phyloP scores from a whole-genome alignment of 2,797 vertebrate species.

The Margarornis squamiger region DNA sequence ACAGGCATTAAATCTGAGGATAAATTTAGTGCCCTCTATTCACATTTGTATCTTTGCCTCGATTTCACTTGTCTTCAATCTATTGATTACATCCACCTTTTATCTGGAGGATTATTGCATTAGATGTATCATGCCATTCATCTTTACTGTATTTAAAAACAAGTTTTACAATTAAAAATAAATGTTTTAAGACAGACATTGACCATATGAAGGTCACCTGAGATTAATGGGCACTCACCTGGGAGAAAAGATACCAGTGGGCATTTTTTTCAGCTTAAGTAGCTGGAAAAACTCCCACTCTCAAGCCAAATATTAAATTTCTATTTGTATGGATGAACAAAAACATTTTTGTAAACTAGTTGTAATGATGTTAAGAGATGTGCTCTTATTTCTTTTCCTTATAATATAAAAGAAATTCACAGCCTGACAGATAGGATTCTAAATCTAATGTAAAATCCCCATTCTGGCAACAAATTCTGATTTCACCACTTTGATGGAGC shows the following conservation, averaged over 20 bases:
- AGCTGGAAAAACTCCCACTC: neutral
- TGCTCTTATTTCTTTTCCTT: neutral
- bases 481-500: neutral
- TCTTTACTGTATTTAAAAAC: neutral
- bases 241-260: neutral
- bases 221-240: neutral
- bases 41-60: neutral
- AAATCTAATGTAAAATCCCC: neutral
- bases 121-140: neutral
- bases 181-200: neutral
- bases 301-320: neutral
- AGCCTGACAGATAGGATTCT: neutral
- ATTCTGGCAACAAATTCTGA: neutral
- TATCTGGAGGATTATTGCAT: neutral
- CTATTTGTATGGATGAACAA: neutral
- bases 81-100: neutral
- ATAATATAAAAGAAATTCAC: neutral
- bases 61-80: neutral
- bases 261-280: rapidly evolving
- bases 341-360: neutral
- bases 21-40: neutral
- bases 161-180: neutral
- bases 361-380: neutral
- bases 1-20: neutral
- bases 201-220: neutral